These are phyloP conservation scores for Eupithecia vulgata DNA, from an alignment of 2,888 invertebrate genomes.

Conservation along the genomic window DNA sequence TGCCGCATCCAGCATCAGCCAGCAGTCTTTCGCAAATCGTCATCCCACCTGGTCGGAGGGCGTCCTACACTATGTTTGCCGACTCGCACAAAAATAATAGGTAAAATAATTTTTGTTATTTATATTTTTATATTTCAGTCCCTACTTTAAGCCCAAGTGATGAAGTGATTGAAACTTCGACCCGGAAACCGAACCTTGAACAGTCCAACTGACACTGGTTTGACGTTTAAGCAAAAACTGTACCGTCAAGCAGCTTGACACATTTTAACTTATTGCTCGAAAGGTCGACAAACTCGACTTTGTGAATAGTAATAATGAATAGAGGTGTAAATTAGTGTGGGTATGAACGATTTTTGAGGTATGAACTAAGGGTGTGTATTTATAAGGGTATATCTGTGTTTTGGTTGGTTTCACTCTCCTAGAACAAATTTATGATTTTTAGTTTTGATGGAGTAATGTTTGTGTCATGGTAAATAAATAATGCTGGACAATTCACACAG, in stretches of 20 bases:
- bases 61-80: too few relatives aligned
- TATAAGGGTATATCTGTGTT: too few relatives aligned
- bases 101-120: too few relatives aligned
- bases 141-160: neutral
- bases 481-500: too few relatives aligned
- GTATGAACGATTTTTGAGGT: constrained; percentile 16
- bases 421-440: neutral
- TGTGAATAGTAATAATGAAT: constrained; percentile 36
- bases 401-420: too few relatives aligned
- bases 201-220: constrained; percentile 53
- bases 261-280: constrained; percentile 52
- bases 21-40: too few relatives aligned
- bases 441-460: neutral
- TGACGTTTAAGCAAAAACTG: constrained; percentile 51
- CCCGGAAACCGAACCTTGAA: constrained; percentile 27
- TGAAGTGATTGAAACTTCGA: neutral
- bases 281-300: constrained; percentile 54
- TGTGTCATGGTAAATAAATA: too few relatives aligned
- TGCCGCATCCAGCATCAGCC: too few relatives aligned
- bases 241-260: constrained; percentile 54
- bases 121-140: too few relatives aligned
- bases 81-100: too few relatives aligned
- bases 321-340: neutral
- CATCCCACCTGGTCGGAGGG: too few relatives aligned
- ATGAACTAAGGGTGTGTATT: neutral